A percentile compares a stretch with the other conserved stretches of the same genome.
phyloP scores from a whole-genome alignment of 2,797 vertebrate species.

The Pangasius mekongensis region DNA sequence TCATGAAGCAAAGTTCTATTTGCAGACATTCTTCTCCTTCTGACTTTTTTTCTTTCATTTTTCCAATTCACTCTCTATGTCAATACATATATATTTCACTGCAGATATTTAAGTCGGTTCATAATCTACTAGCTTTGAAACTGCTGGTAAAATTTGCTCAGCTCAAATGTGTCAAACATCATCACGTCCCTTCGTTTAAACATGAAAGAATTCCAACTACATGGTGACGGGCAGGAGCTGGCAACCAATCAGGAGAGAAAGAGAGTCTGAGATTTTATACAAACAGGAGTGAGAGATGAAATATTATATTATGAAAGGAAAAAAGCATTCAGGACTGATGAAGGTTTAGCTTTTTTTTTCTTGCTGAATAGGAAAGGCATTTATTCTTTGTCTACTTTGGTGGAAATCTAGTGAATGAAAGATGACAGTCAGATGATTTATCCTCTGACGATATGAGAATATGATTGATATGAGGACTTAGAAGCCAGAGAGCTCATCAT shows the following conservation, averaged over 20 bases:
- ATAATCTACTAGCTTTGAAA: background rate
- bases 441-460: background rate
- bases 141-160: background rate
- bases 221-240: background rate
- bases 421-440: background rate
- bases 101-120: background rate
- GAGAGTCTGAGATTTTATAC: background rate
- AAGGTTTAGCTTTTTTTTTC: background rate
- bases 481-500: background rate
- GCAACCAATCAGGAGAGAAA: background rate
- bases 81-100: background rate
- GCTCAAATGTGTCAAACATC: background rate
- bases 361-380: background rate
- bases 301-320: background rate
- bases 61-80: background rate
- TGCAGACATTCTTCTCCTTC: background rate
- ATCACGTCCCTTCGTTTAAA: background rate
- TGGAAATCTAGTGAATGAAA: background rate
- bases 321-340: background rate
- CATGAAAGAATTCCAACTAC: background rate
- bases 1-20: background rate
- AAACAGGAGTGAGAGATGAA: background rate
- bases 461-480: background rate
- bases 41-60: background rate
- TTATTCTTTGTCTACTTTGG: background rate